Base-by-base conservation (phyloP, 2,888 invertebrate genomes). In the Rotaria magnacalcarata region DNA sequence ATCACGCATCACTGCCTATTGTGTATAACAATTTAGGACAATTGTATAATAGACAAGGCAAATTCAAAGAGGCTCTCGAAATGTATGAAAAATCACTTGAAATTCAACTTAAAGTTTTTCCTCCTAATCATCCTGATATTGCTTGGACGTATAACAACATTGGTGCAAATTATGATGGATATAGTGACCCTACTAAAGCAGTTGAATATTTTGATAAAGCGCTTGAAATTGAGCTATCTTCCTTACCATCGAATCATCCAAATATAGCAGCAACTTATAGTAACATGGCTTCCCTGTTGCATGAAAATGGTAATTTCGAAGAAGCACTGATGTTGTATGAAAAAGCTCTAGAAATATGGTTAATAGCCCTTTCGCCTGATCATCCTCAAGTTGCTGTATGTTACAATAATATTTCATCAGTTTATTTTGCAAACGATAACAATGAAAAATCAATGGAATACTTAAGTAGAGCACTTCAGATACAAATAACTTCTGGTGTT, bases 401-500 rank as follows among this genome's bases (percentile, higher is more conserved):
- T n/a, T 58, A 58, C 58, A 21, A 19, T 58, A 58, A 58, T 8
- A 58, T 58, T 58, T 58, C 58, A 58, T 19, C 58, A 58, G 19
- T 58, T 58, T 58, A 58, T 19, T 58, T 19, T 21, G 58, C 21
- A 58, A 58, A 58, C 24, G 58, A 19, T 58, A 7, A 58, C 58
- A n/a, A 58, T 58, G 58, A 58, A 16, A 58, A 58, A 58, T 58
- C 58, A 58, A 58, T 58, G 58, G 58, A 58, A 58, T 58, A 58
- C n/a, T 58, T 58, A 21, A 58, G 19, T n/a, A 58, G 19, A 58
- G 58, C 58, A n/a, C 58, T 58, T 58, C 58, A 58, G n/a, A 58
- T 58, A 58, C 58, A 58, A 58, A 58, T 58, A 7, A 58, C 21
- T 14, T 58, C 58, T 16, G n/a, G n/a, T 58, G 58, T 21, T 58